Percentiles rank a stretch among this genome's conserved stretches.
Conservation (phyloP, 2,113 vertebrate species). For the Cyrtonyx montezumae region DNA sequence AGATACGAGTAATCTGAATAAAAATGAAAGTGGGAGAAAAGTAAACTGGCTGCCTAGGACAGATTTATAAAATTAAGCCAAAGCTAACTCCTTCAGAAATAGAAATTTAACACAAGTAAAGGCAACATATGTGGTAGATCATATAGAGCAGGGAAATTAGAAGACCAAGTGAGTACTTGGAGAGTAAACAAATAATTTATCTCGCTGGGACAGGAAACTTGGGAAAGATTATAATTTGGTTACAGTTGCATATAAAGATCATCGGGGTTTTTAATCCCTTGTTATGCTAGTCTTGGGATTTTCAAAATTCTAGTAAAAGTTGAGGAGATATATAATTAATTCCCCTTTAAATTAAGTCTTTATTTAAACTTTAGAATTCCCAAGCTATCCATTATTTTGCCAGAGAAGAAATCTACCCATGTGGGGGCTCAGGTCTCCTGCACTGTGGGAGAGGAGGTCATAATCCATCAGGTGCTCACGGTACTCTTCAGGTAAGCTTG, state of each 20-base stretch:
- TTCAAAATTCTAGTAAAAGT: not conserved
- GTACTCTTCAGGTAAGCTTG: not conserved
- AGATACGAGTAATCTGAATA: constrained; percentile 3
- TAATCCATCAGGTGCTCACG: rapidly evolving
- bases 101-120: not conserved
- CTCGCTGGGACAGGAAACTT: not conserved
- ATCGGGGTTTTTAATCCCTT: not conserved
- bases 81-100: constrained; percentile 2
- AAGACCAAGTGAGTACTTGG: not conserved
- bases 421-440: not conserved
- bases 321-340: not conserved
- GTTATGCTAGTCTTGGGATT: not conserved
- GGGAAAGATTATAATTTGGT: not conserved
- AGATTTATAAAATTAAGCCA: not conserved
- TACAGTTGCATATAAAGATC: not conserved
- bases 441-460: not conserved
- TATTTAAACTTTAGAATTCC: not conserved
- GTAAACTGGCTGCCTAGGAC: not conserved
- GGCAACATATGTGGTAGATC: not conserved
- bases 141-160: not conserved
- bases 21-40: constrained; percentile 14
- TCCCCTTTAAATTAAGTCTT: not conserved
- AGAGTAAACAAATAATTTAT: not conserved
- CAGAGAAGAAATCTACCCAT: not conserved
- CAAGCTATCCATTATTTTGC: not conserved